Base-by-base conservation (phyloP, 2,888 invertebrate species). In the Cryptocephalus primarius region DNA sequence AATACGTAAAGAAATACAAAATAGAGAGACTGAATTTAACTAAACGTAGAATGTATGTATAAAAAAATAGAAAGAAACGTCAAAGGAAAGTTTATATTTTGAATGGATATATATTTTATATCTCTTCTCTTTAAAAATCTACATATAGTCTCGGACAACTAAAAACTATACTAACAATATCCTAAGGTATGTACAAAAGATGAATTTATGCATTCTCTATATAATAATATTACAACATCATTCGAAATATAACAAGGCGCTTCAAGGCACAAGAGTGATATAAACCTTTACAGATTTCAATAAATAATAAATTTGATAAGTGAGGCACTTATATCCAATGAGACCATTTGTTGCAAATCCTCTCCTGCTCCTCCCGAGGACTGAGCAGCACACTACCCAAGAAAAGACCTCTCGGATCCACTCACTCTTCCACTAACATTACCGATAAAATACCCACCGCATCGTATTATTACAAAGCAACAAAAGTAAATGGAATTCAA, bases 211-310 rank as follows among this genome's bases (percentile, higher is more conserved):
- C 56, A 53, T 51, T 59, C 57, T 60, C 12, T 36, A 11, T 12
- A 11, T 60, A 58, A 60, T 60, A 62, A 61, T 60, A 60, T 62
- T 63, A 63, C 62, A 63, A 58, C 58, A 53, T 59, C 51, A 44
- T 57, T 51, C 49, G 56, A 58, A 54, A 58, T 58, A 55, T 58
- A 60, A 61, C 61, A 61, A 61, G 49, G 43, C 51, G 54, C 54
- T 52, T 56, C 55, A 60, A 59, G 61, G 58, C 60, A 60, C 61
- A 51, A 44, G 48, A 50, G 45, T 49, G 49, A 45, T 39, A 46
- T 34, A 32, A 36, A 44, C 36, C 41, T 32, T 41, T 14, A 33
- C 34, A 22, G 43, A 40, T 33, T 32, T 32, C 32, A 41, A 33
- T 36, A 14, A 38, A 36, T 36, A 36, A 36, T 36, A 36, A 36